Evolutionary conservation across 1,140 invertebrate species (phyloP).

Genomic region (Pristionchus pacificus): DNA sequence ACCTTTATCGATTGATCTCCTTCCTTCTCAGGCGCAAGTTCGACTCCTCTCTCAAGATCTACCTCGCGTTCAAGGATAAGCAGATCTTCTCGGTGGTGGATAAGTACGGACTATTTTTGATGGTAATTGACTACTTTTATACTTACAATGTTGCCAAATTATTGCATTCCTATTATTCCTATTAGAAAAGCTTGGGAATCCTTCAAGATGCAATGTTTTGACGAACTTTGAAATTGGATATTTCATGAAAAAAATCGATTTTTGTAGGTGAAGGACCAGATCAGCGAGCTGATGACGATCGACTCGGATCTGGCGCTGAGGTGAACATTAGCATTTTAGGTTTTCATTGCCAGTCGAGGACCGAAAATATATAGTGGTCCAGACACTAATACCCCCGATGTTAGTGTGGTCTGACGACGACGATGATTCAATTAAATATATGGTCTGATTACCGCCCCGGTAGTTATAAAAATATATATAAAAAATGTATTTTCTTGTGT

Average conservation of each 20-base stretch:
- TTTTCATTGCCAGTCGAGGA: background rate
- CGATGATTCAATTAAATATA: no score
- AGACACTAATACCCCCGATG: no score
- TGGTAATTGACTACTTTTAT: background rate
- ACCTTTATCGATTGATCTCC: background rate
- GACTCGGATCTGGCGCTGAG: background rate
- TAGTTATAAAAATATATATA: no score
- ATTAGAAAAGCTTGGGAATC: no score
- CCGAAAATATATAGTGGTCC: no score
- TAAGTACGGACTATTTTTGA: background rate
- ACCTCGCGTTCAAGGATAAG: background rate
- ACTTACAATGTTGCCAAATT: background rate
- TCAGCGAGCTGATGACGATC: background rate
- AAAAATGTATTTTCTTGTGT: no score
- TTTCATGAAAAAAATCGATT: no score
- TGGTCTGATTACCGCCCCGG: no score
- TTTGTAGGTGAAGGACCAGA: background rate
- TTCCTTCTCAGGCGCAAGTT: background rate
- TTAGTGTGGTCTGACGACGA: no score
- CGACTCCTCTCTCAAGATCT: background rate
- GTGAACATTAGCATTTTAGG: background rate
- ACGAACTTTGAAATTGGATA: no score
- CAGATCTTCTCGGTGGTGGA: background rate
- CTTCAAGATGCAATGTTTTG: no score
- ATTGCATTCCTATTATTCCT: no score